phyloP scores from a whole-genome alignment of 2,888 invertebrate species.

The Dolichopus griseipennis region DNA sequence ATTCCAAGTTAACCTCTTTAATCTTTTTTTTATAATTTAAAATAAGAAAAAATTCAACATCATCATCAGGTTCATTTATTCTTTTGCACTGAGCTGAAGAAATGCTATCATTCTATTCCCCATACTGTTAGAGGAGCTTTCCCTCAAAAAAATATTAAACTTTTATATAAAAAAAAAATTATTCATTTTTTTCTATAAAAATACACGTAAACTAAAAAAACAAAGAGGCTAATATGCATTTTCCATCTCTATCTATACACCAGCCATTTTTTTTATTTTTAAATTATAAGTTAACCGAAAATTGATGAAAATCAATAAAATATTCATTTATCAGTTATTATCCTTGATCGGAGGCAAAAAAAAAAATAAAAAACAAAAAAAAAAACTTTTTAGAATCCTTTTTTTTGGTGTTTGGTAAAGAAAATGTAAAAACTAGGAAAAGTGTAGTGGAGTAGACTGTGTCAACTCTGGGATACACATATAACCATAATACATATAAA shows the following conservation, averaged over 20 bases:
- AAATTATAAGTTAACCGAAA: background rate
- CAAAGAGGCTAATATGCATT: too few species aligned
- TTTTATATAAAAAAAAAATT: background rate
- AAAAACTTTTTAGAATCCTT: too few species aligned
- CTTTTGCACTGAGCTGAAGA: background rate
- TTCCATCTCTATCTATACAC: too few species aligned
- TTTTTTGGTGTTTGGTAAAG: too few species aligned
- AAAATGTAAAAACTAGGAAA: too few species aligned
- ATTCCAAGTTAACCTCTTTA: background rate
- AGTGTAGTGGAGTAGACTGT: too few species aligned
- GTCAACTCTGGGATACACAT: too few species aligned
- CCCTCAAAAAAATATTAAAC: too few species aligned
- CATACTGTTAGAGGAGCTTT: too few species aligned
- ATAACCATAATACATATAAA: too few species aligned
- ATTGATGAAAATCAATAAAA: conserved; percentile 6
- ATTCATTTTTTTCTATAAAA: background rate
- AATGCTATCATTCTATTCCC: background rate
- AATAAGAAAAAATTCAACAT: background rate
- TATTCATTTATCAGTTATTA: background rate
- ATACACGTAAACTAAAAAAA: too few species aligned
- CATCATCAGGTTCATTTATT: background rate
- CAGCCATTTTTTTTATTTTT: too few species aligned
- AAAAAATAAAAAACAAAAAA: background rate
- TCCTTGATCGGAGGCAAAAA: background rate
- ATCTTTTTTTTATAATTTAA: background rate